Percentiles rank a stretch among this genome's conserved stretches.
phyloP scores from a whole-genome alignment of 2,888 invertebrate genomes.

The Loripinus fragilis region DNA sequence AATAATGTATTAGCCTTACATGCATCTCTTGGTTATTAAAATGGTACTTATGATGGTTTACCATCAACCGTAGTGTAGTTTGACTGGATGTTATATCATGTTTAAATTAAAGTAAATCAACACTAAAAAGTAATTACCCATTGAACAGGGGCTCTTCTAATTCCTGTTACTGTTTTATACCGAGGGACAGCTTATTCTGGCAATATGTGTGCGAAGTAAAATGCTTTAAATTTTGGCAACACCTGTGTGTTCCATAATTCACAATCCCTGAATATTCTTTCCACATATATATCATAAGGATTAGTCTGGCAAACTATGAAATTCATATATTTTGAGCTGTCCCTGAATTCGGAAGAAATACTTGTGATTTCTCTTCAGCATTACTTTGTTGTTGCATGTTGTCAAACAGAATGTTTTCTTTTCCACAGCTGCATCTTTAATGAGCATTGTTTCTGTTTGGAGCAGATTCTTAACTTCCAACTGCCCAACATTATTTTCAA shows the following conservation, averaged over 20 bases:
- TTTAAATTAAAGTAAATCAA: too few relatives aligned
- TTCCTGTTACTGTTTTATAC: neutral
- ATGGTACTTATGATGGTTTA: too few relatives aligned
- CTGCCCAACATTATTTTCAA: neutral
- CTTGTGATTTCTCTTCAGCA: neutral
- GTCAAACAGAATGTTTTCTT: neutral
- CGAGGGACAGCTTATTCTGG: neutral
- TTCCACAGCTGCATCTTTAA: conserved; percentile 17
- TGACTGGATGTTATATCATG: too few relatives aligned
- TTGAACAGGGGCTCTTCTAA: neutral
- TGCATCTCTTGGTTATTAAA: too few relatives aligned
- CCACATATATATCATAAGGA: neutral
- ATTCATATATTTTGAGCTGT: neutral
- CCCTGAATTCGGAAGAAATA: neutral
- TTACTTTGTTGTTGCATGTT: neutral
- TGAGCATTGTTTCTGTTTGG: conserved; percentile 9
- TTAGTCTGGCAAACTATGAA: neutral
- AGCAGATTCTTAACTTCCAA: conserved; percentile 30
- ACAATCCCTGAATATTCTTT: neutral
- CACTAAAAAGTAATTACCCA: too few relatives aligned
- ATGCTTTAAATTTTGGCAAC: neutral
- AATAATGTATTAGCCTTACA: too few relatives aligned
- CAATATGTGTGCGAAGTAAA: neutral
- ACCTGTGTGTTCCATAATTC: neutral
- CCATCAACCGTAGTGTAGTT: too few relatives aligned